Evolutionary conservation across 2,113 vertebrate genomes (phyloP), one percentile per base, ranked within the genome.

Genomic region (Gymnorhina tibicen): DNA sequence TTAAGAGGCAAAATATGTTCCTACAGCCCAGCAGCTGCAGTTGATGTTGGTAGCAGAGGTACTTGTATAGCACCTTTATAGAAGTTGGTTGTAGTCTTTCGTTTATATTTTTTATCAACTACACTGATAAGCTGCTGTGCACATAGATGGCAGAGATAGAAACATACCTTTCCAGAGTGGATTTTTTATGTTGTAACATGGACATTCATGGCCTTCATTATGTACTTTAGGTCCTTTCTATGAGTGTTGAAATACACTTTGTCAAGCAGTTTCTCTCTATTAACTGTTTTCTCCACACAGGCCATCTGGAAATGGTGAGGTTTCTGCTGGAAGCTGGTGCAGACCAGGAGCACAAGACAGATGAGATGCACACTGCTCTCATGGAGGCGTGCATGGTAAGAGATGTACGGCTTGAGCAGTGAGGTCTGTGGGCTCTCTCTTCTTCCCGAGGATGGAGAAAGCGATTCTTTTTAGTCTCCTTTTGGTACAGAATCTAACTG

Each of bases 331-430:
- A 99, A 96, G 99, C 99, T 87, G 99, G 99, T 70, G 99, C 99
- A 16, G 99, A 99, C 96, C 99, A 99, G 98, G 99, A 99, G 85
- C 99, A 99, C 97, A 99, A 99, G 98, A 99, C 99, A 22, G 99
- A 99, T 97, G 99, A 99, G 97, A 99, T 99, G 99, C 99, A 99
- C 93, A 99, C 99, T 53, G 99, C 99, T 32, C 98, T 99, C 78
- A 99, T 99, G 99, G 99, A 99, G 94, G 99, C 99, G 53, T 99
- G 99, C 98, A 99, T 99, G 99, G 99, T 99, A 98, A 99, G 98
- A 86, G 26, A 22, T 1, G 0, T 4, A 16, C 5, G 7, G 16
- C 22, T 70, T 7, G 9, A 59, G 74, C 49, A 27, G 35, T 2
- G 53, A 55, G 30, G 30, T 14, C 2, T 33, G 1, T 1, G 22